Percentiles rank a stretch among this genome's conserved stretches.
phyloP scores from a whole-genome alignment of 92 coral and sea anemone genomes.

The Siderastrea radians region DNA sequence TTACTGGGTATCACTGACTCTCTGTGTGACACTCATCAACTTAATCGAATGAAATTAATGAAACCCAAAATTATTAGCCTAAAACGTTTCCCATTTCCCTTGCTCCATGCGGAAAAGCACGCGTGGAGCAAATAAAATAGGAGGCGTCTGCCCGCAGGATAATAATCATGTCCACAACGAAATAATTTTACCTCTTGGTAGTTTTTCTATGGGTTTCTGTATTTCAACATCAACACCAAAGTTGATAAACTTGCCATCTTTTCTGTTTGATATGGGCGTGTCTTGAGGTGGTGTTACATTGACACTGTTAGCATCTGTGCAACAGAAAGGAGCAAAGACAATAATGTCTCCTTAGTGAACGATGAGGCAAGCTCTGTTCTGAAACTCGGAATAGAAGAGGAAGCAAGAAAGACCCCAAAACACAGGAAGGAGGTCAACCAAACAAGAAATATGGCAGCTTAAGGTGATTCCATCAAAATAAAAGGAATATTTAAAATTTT shows the following conservation, averaged over 20 bases:
- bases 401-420: too few relatives aligned
- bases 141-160: not conserved
- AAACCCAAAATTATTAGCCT: too few relatives aligned
- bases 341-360: not conserved
- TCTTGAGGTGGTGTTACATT: conserved; percentile 89
- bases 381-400: too few relatives aligned
- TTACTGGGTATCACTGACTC: too few relatives aligned
- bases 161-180: not conserved
- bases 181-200: conserved; percentile 76
- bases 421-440: too few relatives aligned
- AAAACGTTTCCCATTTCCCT: too few relatives aligned
- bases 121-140: not conserved
- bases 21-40: too few relatives aligned
- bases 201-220: conserved; percentile 86
- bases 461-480: too few relatives aligned
- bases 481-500: too few relatives aligned
- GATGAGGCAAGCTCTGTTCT: not conserved
- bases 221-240: conserved; percentile 90
- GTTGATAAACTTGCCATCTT: conserved; percentile 76
- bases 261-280: conserved; percentile 88
- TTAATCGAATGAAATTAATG: too few relatives aligned
- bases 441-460: too few relatives aligned
- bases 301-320: conserved; percentile 80
- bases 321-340: not conserved
- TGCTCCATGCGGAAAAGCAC: too few relatives aligned